A percentile compares a stretch with the other conserved stretches of the same genome.
Evolutionary conservation across 2,797 vertebrate species (phyloP).

Genomic region (Cephalopachus bancanus): DNA sequence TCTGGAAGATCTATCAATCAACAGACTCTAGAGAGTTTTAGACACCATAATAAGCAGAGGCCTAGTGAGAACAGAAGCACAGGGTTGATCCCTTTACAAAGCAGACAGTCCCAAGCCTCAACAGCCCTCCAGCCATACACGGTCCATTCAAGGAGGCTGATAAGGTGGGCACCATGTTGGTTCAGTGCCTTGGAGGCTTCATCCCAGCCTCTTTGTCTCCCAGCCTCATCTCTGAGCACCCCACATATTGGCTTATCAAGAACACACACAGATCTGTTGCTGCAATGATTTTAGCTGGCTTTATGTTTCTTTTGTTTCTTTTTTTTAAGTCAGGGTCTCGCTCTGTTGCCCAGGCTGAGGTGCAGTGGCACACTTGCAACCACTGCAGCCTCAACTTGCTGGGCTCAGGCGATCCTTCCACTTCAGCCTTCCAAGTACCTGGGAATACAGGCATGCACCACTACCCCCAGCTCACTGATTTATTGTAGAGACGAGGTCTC

Average conservation of each 20-base stretch:
- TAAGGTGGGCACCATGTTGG: neutral
- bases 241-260: neutral
- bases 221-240: neutral
- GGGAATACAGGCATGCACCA: no score
- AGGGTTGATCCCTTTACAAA: neutral
- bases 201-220: neutral
- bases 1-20: neutral
- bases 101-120: rapidly evolving
- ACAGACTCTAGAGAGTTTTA: neutral
- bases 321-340: no score
- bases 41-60: neutral
- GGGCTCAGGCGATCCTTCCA: no score
- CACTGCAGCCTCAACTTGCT: no score
- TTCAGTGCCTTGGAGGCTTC: neutral
- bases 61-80: neutral
- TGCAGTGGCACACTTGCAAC: no score
- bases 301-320: neutral
- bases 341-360: no score
- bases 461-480: no score
- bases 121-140: neutral
- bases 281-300: neutral
- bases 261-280: neutral
- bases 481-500: no score
- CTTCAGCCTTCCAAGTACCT: no score
- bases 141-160: neutral